These are phyloP conservation scores for Catajapyx aquilonaris DNA, from an alignment of 1,140 invertebrate species.

Conservation along the genomic window DNA sequence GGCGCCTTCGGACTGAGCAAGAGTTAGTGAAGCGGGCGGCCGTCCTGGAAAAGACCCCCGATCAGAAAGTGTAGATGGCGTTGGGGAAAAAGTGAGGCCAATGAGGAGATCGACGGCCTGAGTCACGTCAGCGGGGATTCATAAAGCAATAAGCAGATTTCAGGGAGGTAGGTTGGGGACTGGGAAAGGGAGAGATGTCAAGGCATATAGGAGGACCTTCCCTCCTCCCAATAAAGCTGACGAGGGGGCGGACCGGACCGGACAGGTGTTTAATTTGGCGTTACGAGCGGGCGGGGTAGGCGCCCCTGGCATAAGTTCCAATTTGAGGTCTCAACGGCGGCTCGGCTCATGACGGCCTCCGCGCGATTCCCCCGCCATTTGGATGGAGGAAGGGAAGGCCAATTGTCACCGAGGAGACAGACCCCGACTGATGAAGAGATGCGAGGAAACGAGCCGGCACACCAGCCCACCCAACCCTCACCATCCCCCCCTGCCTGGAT, in stretches of 20 bases:
- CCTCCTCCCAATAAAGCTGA: neutral
- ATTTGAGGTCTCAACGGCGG: neutral
- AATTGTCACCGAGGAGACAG: too few species aligned
- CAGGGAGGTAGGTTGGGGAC: neutral
- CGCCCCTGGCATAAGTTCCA: neutral
- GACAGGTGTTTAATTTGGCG: conserved; percentile 1
- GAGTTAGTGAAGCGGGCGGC: neutral
- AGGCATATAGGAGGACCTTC: neutral
- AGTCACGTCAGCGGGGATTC: conserved; percentile 2
- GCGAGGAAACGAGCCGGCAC: too few species aligned
- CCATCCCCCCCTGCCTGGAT: too few species aligned
- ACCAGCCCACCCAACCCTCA: too few species aligned
- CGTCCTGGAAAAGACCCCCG: neutral
- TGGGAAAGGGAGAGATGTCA: neutral
- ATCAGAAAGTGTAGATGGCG: neutral
- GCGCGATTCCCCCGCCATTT: too few species aligned
- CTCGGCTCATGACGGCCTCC: too few species aligned
- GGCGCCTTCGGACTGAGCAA: neutral
- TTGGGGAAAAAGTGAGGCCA: neutral
- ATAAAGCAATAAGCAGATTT: conserved; percentile 3
- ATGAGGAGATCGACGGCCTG: conserved; percentile 1
- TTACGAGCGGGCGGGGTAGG: neutral
- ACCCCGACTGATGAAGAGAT: too few species aligned
- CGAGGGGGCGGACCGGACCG: neutral
- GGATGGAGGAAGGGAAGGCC: too few species aligned